Evolutionary conservation across 2,797 vertebrate genomes (phyloP).

Genomic region (Aythya fuligula): DNA sequence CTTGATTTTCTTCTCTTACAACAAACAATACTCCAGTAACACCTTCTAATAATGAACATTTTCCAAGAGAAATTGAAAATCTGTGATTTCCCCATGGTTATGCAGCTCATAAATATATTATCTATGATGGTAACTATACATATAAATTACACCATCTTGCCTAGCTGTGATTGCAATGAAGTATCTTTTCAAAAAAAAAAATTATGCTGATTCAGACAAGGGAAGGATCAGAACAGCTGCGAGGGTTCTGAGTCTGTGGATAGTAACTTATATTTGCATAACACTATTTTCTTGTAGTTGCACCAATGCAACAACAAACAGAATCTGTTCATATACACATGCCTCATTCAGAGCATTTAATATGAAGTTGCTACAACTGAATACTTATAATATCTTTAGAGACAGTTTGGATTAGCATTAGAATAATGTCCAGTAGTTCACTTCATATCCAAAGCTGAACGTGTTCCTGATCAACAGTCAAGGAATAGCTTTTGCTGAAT

Average conservation of each 20-base stretch:
- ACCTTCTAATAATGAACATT: conserved; percentile 72
- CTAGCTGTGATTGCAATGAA: neutral
- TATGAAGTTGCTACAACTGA: neutral
- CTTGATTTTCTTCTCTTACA: conserved; percentile 70
- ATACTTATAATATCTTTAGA: neutral
- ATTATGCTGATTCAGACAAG: neutral
- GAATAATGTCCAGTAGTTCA: neutral
- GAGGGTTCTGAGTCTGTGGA: neutral
- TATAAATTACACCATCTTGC: neutral
- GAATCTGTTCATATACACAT: neutral
- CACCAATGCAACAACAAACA: neutral
- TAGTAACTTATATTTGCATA: neutral
- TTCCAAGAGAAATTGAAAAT: conserved; percentile 65
- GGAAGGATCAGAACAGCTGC: neutral
- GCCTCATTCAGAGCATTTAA: neutral
- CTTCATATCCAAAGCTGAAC: neutral
- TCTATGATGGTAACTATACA: neutral
- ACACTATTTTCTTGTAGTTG: neutral
- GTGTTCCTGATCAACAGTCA: neutral
- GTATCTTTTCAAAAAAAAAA: neutral
- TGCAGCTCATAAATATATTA: conserved; percentile 11
- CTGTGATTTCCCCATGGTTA: conserved; percentile 42
- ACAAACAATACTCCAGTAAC: conserved; percentile 73
- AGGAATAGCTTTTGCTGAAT: neutral
- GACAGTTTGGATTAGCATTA: neutral